phyloP scores from a whole-genome alignment of 1,140 invertebrate species.

The Listronotus oregonensis region DNA sequence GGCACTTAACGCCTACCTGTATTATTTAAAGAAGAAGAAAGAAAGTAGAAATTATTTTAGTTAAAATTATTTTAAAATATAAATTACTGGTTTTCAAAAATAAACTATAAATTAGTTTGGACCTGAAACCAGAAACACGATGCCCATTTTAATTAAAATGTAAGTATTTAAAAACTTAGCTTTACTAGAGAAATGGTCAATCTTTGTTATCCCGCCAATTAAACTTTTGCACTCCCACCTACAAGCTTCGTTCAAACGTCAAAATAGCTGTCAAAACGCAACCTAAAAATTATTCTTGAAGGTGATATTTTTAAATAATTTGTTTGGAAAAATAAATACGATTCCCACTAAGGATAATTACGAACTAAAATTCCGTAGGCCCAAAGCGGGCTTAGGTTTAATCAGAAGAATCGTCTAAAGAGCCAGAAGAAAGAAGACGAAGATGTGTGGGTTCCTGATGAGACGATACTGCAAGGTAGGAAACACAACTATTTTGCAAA shows the following conservation, averaged over 20 bases:
- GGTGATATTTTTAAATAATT: not conserved
- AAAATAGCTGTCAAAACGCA: not conserved
- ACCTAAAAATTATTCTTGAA: not conserved
- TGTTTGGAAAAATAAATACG: not conserved
- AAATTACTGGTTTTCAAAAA: too few species aligned
- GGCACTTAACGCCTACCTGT: too few species aligned
- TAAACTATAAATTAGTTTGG: too few species aligned
- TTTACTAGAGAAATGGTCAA: not conserved
- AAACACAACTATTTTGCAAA: too few species aligned
- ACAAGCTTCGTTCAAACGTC: not conserved
- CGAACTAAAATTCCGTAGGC: slow-evolving; percentile 53
- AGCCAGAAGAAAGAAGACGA: slow-evolving; percentile 65
- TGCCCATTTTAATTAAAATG: slow-evolving; percentile 2
- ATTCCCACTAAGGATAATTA: not conserved
- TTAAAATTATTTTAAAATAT: too few species aligned
- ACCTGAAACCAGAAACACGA: not conserved
- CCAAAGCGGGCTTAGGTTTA: slow-evolving; percentile 55
- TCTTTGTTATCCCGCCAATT: not conserved
- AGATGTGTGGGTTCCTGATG: slow-evolving; percentile 58
- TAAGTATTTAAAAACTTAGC: not conserved
- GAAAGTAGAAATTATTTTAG: too few species aligned
- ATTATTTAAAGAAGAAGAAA: too few species aligned
- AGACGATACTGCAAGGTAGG: slow-evolving; percentile 57
- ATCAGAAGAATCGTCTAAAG: slow-evolving; percentile 58
- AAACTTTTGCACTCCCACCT: not conserved